Evolutionary conservation across 2,797 vertebrate species (phyloP).

Genomic region (Silurus aristotelis): DNA sequence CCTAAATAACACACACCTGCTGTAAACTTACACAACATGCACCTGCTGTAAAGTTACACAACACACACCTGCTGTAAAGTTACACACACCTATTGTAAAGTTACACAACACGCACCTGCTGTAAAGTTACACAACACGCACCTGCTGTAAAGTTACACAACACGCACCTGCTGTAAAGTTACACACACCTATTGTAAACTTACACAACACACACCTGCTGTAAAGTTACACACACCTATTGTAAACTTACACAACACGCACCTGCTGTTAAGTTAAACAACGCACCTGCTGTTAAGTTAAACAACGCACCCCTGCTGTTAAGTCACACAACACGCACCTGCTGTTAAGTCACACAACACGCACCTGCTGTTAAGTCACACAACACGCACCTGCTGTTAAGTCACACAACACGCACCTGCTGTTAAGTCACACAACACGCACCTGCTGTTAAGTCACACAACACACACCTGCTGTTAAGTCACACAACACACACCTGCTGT

Average conservation of each 20-base stretch:
- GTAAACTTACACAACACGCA: accelerated
- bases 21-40: background rate
- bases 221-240: background rate
- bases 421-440: accelerated
- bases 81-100: background rate
- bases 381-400: background rate
- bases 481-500: too few relatives aligned
- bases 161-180: too few relatives aligned
- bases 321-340: background rate
- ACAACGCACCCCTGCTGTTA: too few relatives aligned
- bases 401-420: background rate
- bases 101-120: background rate
- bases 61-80: background rate
- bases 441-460: background rate
- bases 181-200: background rate
- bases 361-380: background rate
- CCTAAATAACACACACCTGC: background rate
- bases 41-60: background rate
- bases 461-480: background rate
- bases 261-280: background rate
- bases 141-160: background rate
- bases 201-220: background rate
- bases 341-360: background rate
- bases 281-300: too few relatives aligned
- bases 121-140: too few relatives aligned